A percentile compares a stretch with the other conserved stretches of the same genome.
These are phyloP conservation scores for Asarcornis scutulata DNA, from an alignment of 2,113 vertebrate species.

Conservation along the genomic window DNA sequence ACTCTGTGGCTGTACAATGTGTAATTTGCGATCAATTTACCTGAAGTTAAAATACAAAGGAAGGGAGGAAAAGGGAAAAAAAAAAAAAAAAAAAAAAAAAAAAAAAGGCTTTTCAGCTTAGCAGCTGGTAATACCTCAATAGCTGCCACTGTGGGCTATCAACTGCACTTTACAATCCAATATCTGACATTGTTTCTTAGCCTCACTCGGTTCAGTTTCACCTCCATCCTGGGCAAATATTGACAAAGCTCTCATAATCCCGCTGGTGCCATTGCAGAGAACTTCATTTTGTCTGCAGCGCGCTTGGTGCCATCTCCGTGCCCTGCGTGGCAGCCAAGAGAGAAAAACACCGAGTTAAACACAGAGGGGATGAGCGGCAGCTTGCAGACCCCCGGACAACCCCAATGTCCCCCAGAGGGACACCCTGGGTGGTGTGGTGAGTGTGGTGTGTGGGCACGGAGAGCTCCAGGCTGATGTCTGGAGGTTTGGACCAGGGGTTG, in stretches of 20 bases:
- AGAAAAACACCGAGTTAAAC: neutral
- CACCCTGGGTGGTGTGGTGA: neutral
- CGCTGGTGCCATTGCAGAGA: fast-evolving
- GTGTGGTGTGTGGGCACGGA: fast-evolving
- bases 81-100: neutral
- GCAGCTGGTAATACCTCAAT: neutral
- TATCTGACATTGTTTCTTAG: neutral
- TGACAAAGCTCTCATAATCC: neutral
- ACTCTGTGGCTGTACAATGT: neutral
- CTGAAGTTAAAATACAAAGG: neutral
- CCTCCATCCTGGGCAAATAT: conserved; percentile 19
- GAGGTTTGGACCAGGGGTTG: neutral
- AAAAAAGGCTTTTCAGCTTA: neutral
- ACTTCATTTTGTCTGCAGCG: neutral
- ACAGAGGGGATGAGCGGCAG: fast-evolving
- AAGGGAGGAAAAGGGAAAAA: neutral
- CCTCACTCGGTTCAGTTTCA: neutral
- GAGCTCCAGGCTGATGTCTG: neutral
- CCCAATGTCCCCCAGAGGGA: neutral
- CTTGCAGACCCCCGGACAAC: neutral
- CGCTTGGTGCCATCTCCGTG: neutral
- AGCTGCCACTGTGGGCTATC: neutral
- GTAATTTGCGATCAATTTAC: neutral
- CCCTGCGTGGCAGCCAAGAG: neutral
- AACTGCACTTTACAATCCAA: neutral